phyloP scores from a whole-genome alignment of 2,888 invertebrate genomes.

The Tenodera sinensis region DNA sequence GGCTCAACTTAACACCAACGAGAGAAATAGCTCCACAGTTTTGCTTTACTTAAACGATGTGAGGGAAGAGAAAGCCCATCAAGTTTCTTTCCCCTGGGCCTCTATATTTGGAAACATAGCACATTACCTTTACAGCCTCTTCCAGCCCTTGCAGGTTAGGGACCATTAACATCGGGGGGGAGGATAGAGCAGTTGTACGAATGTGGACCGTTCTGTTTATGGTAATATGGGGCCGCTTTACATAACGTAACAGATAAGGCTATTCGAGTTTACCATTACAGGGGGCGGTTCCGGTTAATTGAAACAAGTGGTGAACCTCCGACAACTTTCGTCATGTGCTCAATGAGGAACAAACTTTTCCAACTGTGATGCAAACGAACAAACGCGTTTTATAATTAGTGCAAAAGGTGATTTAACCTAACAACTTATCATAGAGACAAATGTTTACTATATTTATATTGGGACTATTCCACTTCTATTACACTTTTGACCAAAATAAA shows the following conservation, averaged over 20 bases:
- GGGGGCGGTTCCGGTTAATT: background rate
- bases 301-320: background rate
- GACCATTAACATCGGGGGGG: background rate
- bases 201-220: background rate
- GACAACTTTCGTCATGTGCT: background rate
- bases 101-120: background rate
- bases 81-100: background rate
- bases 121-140: background rate
- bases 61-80: background rate
- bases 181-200: background rate
- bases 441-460: too few relatives aligned
- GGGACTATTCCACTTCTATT: too few relatives aligned
- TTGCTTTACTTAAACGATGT: background rate
- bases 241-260: constrained; percentile 3
- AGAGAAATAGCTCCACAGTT: background rate
- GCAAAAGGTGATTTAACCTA: too few relatives aligned
- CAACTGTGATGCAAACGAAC: too few relatives aligned
- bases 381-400: too few relatives aligned
- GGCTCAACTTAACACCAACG: background rate
- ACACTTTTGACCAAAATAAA: too few relatives aligned
- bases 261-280: background rate
- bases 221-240: constrained; percentile 4
- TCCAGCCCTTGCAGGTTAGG: background rate
- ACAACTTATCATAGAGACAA: too few relatives aligned
- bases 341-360: background rate